phyloP scores from a whole-genome alignment of 2,888 invertebrate species.

The Trilocha varians region DNA sequence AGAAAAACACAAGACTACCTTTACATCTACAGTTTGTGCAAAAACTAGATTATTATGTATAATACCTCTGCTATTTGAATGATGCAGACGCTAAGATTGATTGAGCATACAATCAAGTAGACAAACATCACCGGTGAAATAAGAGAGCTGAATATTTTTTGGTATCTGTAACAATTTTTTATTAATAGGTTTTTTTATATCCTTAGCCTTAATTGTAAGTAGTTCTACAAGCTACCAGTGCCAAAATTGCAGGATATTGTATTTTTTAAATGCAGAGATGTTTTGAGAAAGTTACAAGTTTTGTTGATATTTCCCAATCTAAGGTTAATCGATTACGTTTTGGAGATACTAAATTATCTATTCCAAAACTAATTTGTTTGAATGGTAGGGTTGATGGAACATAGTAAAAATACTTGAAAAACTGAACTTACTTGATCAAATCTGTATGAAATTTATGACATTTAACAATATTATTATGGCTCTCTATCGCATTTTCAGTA shows the following conservation, averaged over 20 bases:
- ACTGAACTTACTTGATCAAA: slow-evolving; percentile 26
- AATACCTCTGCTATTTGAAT: slow-evolving; percentile 39
- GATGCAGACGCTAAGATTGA: slow-evolving; percentile 46
- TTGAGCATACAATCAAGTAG: slow-evolving; percentile 40
- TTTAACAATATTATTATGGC: slow-evolving; percentile 30
- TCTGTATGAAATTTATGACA: slow-evolving; percentile 35
- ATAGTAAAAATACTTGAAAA: neutral
- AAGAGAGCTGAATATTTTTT: slow-evolving; percentile 32
- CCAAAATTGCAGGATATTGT: too few relatives aligned
- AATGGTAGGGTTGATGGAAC: too few relatives aligned
- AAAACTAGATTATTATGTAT: neutral
- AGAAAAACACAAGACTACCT: too few relatives aligned
- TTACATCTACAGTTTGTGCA: too few relatives aligned
- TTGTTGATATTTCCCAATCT: too few relatives aligned
- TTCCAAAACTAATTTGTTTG: too few relatives aligned
- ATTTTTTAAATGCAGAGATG: neutral
- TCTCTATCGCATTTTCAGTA: slow-evolving; percentile 11
- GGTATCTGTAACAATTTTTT: slow-evolving; percentile 26
- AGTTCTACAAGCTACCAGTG: too few relatives aligned
- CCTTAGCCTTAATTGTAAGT: too few relatives aligned
- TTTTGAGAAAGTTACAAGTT: too few relatives aligned
- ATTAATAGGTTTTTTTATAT: neutral
- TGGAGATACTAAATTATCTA: too few relatives aligned
- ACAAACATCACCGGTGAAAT: slow-evolving; percentile 47
- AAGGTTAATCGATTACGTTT: too few relatives aligned